Base-by-base conservation (phyloP, 2,888 invertebrate genomes). In the Theretra japonica region DNA sequence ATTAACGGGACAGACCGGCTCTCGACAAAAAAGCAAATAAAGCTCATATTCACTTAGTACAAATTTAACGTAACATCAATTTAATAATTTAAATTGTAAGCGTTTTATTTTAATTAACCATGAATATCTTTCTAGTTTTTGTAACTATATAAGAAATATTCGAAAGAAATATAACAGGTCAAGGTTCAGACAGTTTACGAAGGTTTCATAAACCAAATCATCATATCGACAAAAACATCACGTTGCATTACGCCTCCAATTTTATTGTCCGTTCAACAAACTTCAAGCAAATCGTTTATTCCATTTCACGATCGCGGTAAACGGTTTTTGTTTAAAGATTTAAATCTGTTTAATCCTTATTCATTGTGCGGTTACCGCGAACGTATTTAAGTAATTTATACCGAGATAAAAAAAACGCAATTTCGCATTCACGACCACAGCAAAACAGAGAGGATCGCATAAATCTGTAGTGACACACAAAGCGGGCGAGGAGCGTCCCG, bases 1-100 rank as follows among this genome's bases (percentile, higher is more conserved):
- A 90, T 90, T 92, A 92, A 91, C 91, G 90, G 90, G 84, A 90
- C 83, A 80, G 79, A 79, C 83, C 83, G 79, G 83, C 80, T 84
- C 80, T 78, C 73, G 77, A 74, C 68, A 78, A 71, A 75, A 77
- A 77, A 53, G 5, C 79, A 82, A 77, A 85, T 80, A 81, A 85
- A 88, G 87, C 86, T 80, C 79, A 85, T 85, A 84, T 85, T 84
- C 76, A 82, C 77, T 21, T 15, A 65, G 23, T 65, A 41, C 21
- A 41, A 65, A 41, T 21, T 65, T 6, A 65, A 23, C 11, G 21
- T 48, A 65, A 65, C 41, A 65, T 17, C 65, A 15, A 8, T 1
- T n/a, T 11, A 17, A 41, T 21, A 23, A 17, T 7, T 23, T 41
- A 48, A 23, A 48, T 41, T 65, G 15, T 30, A 23, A 65, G 23